phyloP scores from a whole-genome alignment of 2,888 invertebrate genomes.

The Subacronicta megacephala region DNA sequence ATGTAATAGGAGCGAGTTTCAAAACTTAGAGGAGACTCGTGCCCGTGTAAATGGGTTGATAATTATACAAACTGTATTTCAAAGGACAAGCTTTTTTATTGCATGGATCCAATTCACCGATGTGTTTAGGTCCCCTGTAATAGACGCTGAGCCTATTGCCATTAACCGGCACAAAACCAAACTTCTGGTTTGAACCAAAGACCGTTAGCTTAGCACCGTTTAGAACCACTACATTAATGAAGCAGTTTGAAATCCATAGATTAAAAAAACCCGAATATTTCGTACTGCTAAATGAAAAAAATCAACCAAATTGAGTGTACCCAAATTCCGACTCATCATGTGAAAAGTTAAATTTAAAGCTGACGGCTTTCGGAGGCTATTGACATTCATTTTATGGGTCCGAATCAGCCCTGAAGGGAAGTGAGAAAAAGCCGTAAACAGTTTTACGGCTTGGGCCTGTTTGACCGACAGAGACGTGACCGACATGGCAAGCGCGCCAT shows the following conservation, averaged over 20 bases:
- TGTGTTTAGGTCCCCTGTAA: no score
- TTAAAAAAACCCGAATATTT: no score
- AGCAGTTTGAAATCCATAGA: no score
- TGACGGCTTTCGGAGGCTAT: slow-evolving; percentile 58
- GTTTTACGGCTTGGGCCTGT: slow-evolving; percentile 65
- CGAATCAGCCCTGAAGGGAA: slow-evolving; percentile 56
- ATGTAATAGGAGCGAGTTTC: no score
- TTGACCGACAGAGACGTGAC: slow-evolving; percentile 59
- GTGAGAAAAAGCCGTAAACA: slow-evolving; percentile 66
- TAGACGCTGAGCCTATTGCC: no score
- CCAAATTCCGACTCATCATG: slow-evolving; percentile 9
- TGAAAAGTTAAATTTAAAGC: slow-evolving; percentile 56
- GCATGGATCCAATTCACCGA: no score
- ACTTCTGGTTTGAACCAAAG: no score
- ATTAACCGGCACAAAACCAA: no score
- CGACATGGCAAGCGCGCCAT: slow-evolving; percentile 39
- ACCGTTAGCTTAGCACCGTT: no score
- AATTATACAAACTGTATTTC: neutral
- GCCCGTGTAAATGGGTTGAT: no score
- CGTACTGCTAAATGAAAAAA: neutral
- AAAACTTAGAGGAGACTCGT: no score
- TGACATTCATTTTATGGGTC: slow-evolving; percentile 67
- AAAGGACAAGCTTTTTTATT: neutral
- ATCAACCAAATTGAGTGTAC: neutral
- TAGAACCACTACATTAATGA: no score